These are phyloP conservation scores for Anticlea derivata DNA, from an alignment of 2,888 invertebrate species.

Conservation along the genomic window DNA sequence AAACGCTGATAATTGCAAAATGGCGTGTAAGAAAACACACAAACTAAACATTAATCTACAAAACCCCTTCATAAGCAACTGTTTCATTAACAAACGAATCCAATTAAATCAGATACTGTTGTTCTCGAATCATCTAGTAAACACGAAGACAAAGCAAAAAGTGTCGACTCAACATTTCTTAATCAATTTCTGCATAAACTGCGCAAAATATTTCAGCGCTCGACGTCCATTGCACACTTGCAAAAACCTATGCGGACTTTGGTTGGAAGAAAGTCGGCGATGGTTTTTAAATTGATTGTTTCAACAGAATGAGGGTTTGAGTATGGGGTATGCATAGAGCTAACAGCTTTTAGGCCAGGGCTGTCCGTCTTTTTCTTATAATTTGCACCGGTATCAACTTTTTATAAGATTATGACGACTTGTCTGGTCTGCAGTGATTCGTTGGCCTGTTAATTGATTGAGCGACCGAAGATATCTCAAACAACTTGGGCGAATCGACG, in stretches of 20 bases:
- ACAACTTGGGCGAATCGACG: too few relatives aligned
- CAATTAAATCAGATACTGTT: conserved; percentile 28
- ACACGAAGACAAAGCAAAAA: conserved; percentile 58
- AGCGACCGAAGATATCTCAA: too few relatives aligned
- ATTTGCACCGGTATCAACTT: too few relatives aligned
- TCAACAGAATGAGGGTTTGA: conserved; percentile 16
- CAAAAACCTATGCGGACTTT: conserved; percentile 20
- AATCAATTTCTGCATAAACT: conserved; percentile 60
- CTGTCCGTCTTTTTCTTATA: conserved; percentile 2
- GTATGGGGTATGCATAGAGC: neutral
- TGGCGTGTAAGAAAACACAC: conserved; percentile 7
- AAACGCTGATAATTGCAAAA: conserved; percentile 12
- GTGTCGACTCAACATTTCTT: conserved; percentile 67
- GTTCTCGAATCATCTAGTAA: conserved; percentile 53
- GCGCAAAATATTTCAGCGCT: conserved; percentile 33
- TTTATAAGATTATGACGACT: too few relatives aligned
- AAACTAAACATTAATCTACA: conserved; percentile 2
- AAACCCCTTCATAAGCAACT: neutral
- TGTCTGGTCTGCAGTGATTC: too few relatives aligned
- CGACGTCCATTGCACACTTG: conserved; percentile 23
- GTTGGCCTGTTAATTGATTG: too few relatives aligned
- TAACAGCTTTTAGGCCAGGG: neutral
- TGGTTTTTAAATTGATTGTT: conserved; percentile 30
- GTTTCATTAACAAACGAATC: conserved; percentile 11
- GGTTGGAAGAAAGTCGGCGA: conserved; percentile 20